Base-by-base conservation (phyloP, 2,888 invertebrate species). In the Ferdinandea cuprea region DNA sequence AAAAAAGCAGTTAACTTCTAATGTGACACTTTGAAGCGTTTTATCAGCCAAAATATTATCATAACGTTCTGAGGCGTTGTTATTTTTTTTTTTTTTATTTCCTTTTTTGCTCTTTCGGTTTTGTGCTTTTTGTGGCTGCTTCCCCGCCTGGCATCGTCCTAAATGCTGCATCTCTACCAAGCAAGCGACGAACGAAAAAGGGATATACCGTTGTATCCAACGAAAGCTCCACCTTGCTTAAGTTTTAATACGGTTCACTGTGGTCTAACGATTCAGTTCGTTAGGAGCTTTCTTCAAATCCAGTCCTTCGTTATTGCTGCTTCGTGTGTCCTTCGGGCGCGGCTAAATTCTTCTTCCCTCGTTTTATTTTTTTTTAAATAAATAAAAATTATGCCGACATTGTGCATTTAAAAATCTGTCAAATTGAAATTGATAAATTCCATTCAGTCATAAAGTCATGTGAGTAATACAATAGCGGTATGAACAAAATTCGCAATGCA, bases 201-300 rank as follows among this genome's bases (percentile, higher is more conserved):
- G 50, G 40, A 66, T 52, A 66, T 28, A 13, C 30, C 1, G 35
- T 46, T 50, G 19, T 44, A 52, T 37, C 35, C 32, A 56, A 28
- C 19, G 50, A 80, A 80, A 80, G 80, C 80, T 80, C 69, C 37
- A 40, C 37, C 58, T 69, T 65, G 63, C 44, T 52, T 40, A 58
- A 83, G 72, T 77, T 78, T 83, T 78, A 56, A 73, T 68, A 73
- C 72, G 44, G 78, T 68, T 73, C 78, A 73, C 61, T 72, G 25
- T 58, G 58, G 78, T 78, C 72, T 58, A 78, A 72, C 72, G 48
- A 78, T 68, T 83, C 83, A 83, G 83, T 83, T 78, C 78, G 78
- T 78, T 83, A 83, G 83, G 72, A 83, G 83, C 83, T 83, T 83
- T 83, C 83, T 78, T 78, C 83, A 83, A 73, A 83, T 83, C 66